These are phyloP conservation scores for Ornithorhynchus anatinus DNA, from an alignment of 2,113 vertebrate genomes.

Conservation along the genomic window DNA sequence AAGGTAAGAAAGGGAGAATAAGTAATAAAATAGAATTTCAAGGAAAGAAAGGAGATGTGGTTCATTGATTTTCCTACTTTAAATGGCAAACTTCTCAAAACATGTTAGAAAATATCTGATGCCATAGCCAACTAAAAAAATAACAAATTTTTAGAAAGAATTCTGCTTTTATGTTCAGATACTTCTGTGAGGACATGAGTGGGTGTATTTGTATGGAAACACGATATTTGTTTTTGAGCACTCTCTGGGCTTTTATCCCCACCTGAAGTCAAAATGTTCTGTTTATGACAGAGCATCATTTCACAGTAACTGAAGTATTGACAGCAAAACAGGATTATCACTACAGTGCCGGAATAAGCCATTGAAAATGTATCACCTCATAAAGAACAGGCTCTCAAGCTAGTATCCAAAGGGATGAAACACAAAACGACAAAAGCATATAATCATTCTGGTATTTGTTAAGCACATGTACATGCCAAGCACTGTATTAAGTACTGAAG, in stretches of 20 bases:
- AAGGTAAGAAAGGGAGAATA: slow-evolving; percentile 45
- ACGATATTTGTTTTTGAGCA: slow-evolving; percentile 7
- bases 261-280: slow-evolving; percentile 43
- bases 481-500: too few species aligned
- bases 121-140: slow-evolving; percentile 19
- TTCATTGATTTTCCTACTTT: slow-evolving; percentile 46
- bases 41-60: slow-evolving; percentile 25
- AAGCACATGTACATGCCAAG: too few species aligned
- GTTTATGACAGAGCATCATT: slow-evolving; percentile 50
- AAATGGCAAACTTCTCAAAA: slow-evolving; percentile 33
- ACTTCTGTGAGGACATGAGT: slow-evolving; percentile 40
- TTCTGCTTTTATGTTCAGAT: slow-evolving; percentile 11
- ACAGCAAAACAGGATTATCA: slow-evolving; percentile 43
- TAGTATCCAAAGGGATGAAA: slow-evolving; percentile 28
- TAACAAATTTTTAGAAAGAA: neutral
- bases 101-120: slow-evolving; percentile 51
- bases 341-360: slow-evolving; percentile 40
- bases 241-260: neutral
- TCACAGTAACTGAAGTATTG: slow-evolving; percentile 49
- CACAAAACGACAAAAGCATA: neutral
- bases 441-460: too few species aligned
- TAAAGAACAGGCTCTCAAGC: slow-evolving; percentile 31
- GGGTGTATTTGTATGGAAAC: slow-evolving; percentile 34
- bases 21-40: slow-evolving; percentile 26
- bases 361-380: slow-evolving; percentile 20